Evolutionary conservation across 2,888 invertebrate genomes (phyloP), one percentile per base, ranked within the genome.

Genomic region (Cyclophora punctaria): DNA sequence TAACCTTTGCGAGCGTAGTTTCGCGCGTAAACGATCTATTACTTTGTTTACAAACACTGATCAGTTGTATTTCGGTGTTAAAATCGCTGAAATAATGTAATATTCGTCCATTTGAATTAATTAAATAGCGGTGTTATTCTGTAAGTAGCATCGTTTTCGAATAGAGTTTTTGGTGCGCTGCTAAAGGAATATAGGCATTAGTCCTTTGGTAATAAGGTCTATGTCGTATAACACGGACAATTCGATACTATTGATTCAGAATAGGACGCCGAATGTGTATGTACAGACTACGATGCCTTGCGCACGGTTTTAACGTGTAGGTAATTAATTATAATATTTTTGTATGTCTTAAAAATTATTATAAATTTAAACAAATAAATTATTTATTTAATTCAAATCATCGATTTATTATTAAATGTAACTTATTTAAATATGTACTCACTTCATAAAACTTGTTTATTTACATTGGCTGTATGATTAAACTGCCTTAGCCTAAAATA

Each of bases 101-200:
- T 69, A 67, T 70, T 57, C 63, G 63, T 59, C 51, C 51, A 59
- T 60, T 53, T 57, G 64, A 63, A 70, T 68, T 73, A 72, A 75
- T 77, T 78, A 80, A 71, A 62, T 48, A 33, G 53, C 59, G 61
- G 69, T 59, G 61, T 59, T 83, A 85, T 81, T 85, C 83, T 76
- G 69, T 52, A 71, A 69, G 73, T 76, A 59, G 70, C 60, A 63
- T 77, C 66, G 65, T 52, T 55, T 63, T 60, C 57, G 60, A 58
- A 67, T 67, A 60, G 67, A 55, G 54, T 49, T 49, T 52, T 60
- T 51, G 58, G 53, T 41, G 52, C 51, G 50, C 51, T 61, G 59
- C 53, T 66, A 64, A 62, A 59, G 63, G 49, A 79, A 67, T 69
- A 55, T 78, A 49, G 55, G 62, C 69, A 66, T 68, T 83, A 78